Percentiles rank a stretch among this genome's conserved stretches.
Evolutionary conservation across 2,888 invertebrate species (phyloP).

Genomic region (Cerceris ruficornis): DNA sequence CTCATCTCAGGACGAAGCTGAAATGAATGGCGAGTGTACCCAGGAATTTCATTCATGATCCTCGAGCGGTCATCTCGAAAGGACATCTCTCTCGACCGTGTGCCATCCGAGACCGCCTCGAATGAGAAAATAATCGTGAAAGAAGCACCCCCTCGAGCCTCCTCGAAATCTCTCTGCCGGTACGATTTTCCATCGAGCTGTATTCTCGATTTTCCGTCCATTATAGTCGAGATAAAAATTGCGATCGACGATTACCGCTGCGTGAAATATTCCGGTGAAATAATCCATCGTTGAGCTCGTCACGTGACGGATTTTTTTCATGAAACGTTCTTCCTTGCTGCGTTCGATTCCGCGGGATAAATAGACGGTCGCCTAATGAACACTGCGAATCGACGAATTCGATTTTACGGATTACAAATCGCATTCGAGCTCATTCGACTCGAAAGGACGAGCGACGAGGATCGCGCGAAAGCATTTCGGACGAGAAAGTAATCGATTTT

Average conservation of each 20-base stretch:
- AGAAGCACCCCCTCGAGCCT: slow-evolving; percentile 47
- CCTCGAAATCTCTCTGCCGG: not conserved
- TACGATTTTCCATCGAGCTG: not conserved
- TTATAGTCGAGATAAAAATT: too few relatives aligned
- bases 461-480: not conserved
- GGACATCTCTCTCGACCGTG: slow-evolving; percentile 69
- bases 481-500: slow-evolving; percentile 23
- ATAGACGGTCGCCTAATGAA: slow-evolving; percentile 10
- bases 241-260: too few relatives aligned
- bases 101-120: slow-evolving; percentile 51
- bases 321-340: too few relatives aligned
- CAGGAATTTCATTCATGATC: slow-evolving; percentile 75
- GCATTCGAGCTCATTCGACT: slow-evolving; percentile 3
- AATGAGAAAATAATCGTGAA: slow-evolving; percentile 68
- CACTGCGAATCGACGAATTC: slow-evolving; percentile 10
- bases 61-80: slow-evolving; percentile 62
- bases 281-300: not conserved
- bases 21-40: slow-evolving; percentile 64
- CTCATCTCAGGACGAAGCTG: slow-evolving; percentile 58
- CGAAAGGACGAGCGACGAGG: slow-evolving; percentile 4
- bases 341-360: not conserved
- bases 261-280: too few relatives aligned
- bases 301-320: not conserved
- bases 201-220: not conserved
- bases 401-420: slow-evolving; percentile 19